Evolutionary conservation across 2,888 invertebrate species (phyloP).

Genomic region (Hypolimnas misippus): DNA sequence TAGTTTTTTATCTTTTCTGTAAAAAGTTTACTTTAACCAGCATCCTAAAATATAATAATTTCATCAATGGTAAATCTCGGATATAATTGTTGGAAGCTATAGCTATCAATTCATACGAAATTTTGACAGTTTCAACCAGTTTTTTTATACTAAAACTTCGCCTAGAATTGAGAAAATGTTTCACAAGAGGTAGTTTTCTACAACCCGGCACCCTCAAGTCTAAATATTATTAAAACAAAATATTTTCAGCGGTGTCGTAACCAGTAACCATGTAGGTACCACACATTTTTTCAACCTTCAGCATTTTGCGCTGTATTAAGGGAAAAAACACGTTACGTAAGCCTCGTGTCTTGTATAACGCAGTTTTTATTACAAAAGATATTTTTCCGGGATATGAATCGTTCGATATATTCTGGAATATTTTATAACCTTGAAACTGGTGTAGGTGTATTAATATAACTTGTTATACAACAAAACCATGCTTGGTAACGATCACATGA

Average conservation of each 20-base stretch:
- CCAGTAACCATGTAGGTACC: neutral
- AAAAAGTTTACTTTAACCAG: no score
- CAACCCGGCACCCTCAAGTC: no score
- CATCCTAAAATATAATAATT: no score
- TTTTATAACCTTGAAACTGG: slow-evolving; percentile 33
- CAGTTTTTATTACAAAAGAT: slow-evolving; percentile 34
- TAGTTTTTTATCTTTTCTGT: no score
- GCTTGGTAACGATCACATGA: neutral
- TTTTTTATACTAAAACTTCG: no score
- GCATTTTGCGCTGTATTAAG: slow-evolving; percentile 18
- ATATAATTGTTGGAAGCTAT: no score
- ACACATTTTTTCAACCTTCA: slow-evolving; percentile 32
- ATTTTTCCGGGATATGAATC: slow-evolving; percentile 35
- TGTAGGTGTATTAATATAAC: neutral
- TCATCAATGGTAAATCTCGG: no score
- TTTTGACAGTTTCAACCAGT: no score
- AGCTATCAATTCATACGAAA: no score
- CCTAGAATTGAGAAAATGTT: no score
- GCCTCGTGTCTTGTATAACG: slow-evolving; percentile 34
- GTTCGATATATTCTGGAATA: slow-evolving; percentile 31
- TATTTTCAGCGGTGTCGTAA: slow-evolving; percentile 16
- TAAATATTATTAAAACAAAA: neutral
- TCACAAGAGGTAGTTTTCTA: no score
- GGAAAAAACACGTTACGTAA: slow-evolving; percentile 34
- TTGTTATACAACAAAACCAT: slow-evolving; percentile 1